Base-by-base conservation (phyloP, 2,888 invertebrate species). In the Euzophera pinguis region DNA sequence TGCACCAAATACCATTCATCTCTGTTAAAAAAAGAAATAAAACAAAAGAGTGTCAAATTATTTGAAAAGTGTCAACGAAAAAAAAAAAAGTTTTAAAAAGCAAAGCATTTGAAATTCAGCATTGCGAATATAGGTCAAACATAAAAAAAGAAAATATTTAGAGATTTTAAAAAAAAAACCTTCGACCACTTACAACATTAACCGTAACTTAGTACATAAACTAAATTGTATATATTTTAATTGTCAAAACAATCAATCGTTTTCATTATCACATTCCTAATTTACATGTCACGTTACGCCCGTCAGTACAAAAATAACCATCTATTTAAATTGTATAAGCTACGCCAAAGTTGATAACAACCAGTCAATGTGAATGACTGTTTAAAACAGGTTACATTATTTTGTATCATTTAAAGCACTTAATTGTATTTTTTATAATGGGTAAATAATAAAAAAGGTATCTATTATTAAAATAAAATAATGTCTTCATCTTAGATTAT, bases 261-360 rank as follows among this genome's bases (percentile, higher is more conserved):
- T 41, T 41, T 41, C n/a, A 10, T 22, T 22, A 16, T 41, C 41
- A 41, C 41, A 41, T 9, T 10, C 16, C 17, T 38, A 13, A 48
- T 27, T 8, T 37, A 48, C 12, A 37, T 41, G 22, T 39, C 22
- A 41, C 16, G 14, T 35, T 9, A 1, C 38, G 37, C 27, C 45
- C 9, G 16, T 45, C 12, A 45, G 45, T 45, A 45, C 5, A 45
- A 45, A 45, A 45, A 45, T 45, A 48, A 41, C 41, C 9, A 41
- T 39, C 14, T 49, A 14, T 29, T 41, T 14, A n/a, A 14, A 16
- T 1, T 16, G 13, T 50, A 39, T 27, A 27, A 29, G 38, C 38
- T 38, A 29, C 29, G 49, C 34, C 29, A 34, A 41, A 17, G 39
- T 34, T 17, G 10, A 34, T 41, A 39, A 47, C 12, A n/a, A 41